Evolutionary conservation across 2,888 invertebrate species (phyloP), one percentile per base, ranked within the genome.

Genomic region (Masnerella sp.): DNA sequence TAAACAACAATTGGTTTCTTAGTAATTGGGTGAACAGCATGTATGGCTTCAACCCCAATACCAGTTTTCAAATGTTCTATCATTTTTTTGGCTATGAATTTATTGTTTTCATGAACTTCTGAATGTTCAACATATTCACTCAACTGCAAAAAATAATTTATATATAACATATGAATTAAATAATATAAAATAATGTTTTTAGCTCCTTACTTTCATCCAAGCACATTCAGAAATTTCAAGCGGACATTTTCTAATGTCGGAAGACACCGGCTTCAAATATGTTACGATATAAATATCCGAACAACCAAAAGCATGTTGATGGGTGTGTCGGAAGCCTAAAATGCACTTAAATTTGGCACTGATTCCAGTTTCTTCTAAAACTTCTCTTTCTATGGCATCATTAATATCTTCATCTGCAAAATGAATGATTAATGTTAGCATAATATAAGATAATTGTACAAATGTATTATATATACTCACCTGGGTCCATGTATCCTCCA

Each of bases 341-440:
- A 97, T 88, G 12, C 93, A 93, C 64, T 92, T 90, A 86, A 96
- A 97, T 80, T 91, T 90, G 0, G 94, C 90, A 77, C 91, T 88
- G 58, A 98, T 91, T 47, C 95, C 95, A 0, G 98, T 98, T 89
- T 98, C 98, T 89, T 98, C 98, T 56, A 90, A 89, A 0, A 97
- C 94, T 89, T 98, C 98, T 76, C 98, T 90, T 54, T 92, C 90
- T 0, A 93, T 96, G 9, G 96, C 96, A 80, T 93, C 93, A 67
- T 91, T 90, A 36, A 98, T 89, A 82, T 95, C 92, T 89, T 98
- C 97, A 61, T 93, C 95, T 95, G 12, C 11, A 34, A 34, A 34
- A 34, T n/a, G 7, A 5, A 25, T 5, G 7, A 25, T 25, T 25
- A 25, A 25, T 25, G 25, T 5, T 5, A 5, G 25, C 25, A 5